Base-by-base conservation (phyloP, 2,797 vertebrate genomes). In the Margarornis squamiger region DNA sequence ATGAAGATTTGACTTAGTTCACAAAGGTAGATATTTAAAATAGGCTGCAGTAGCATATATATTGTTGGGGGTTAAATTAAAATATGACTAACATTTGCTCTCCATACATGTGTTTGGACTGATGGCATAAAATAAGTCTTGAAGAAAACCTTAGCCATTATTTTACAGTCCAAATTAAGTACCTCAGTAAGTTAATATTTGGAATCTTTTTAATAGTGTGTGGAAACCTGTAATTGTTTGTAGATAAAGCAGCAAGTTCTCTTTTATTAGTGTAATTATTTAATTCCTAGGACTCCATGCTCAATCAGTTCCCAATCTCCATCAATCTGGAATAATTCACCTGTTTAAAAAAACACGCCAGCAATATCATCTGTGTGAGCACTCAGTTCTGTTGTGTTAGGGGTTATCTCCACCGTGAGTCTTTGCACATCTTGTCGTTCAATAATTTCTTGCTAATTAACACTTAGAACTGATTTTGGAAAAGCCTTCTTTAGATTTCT, bases 51-150 rank as follows among this genome's bases (percentile, higher is more conserved):
- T 39, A 39, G 8, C 22, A 26, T 32, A 30, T 23, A 30, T 52
- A 19, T 45, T 45, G 19, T 3, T 62, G 51, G 5, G 17, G 0
- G 1, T 68, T 1, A 2, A 59, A 52, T 62, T 54, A 46, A 51
- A 70, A 26, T 10, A 9, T 73, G 30, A 20, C 1, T 49, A 57
- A 45, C 7, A 14, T 7, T 46, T 86, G 19, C 9, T 51, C 21
- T 12, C 8, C 9, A 30, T 32, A 12, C 18, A 38, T 12, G 5
- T 55, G 39, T 67, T 92, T 81, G 27, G 15, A 41, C 16, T 76
- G 29, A 29, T 41, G n/a, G 24, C 23, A 61, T 62, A 66, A 83
- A 80, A 29, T 38, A 57, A 49, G 12, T 27, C 29, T 74, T 81
- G 39, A 70, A 32, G 43, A 74, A 48, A 5, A 78, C 15, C 12